These are phyloP conservation scores for Tachysurus vachellii DNA, from an alignment of 2,113 vertebrate genomes.

Conservation along the genomic window DNA sequence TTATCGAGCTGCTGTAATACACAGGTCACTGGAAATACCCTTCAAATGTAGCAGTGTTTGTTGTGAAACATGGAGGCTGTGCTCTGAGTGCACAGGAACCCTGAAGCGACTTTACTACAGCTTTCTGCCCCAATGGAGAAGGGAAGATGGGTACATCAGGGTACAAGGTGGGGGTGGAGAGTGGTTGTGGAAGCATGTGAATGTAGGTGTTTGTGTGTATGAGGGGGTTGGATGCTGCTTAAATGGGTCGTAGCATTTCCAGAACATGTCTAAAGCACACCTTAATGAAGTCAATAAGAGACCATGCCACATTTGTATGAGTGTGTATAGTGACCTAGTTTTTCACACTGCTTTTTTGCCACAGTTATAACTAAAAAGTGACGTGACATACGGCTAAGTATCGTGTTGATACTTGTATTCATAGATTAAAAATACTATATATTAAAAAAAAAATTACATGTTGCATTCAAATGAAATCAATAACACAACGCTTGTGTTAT, in stretches of 20 bases:
- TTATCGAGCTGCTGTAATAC: not conserved
- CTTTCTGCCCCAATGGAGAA: slow-evolving; percentile 30
- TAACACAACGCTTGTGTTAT: not conserved
- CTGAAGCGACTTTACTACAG: slow-evolving; percentile 18
- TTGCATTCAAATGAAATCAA: not conserved
- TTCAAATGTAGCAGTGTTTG: slow-evolving; percentile 6
- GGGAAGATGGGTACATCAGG: slow-evolving; percentile 26
- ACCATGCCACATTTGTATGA: slow-evolving; percentile 31
- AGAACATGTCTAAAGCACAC: slow-evolving; percentile 50
- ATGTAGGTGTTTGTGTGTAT: slow-evolving; percentile 34
- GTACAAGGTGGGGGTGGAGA: slow-evolving; percentile 43
- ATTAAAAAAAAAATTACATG: not conserved
- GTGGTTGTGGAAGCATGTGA: slow-evolving; percentile 28
- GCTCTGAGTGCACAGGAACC: not conserved
- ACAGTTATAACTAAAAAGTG: slow-evolving; percentile 38
- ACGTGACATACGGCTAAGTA: no score
- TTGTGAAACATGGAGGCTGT: not conserved
- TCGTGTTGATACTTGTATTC: no score
- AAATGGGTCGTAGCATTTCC: slow-evolving; percentile 44
- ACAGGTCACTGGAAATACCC: not conserved
- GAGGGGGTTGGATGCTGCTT: slow-evolving; percentile 12
- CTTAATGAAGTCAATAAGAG: slow-evolving; percentile 63
- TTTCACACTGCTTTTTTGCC: slow-evolving; percentile 53
- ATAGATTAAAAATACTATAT: not conserved
- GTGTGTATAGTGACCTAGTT: slow-evolving; percentile 64